Percentiles rank a stretch among this genome's conserved stretches.
These are phyloP conservation scores for Tetranychus truncatus DNA, from an alignment of 2,888 invertebrate species.

Conservation along the genomic window DNA sequence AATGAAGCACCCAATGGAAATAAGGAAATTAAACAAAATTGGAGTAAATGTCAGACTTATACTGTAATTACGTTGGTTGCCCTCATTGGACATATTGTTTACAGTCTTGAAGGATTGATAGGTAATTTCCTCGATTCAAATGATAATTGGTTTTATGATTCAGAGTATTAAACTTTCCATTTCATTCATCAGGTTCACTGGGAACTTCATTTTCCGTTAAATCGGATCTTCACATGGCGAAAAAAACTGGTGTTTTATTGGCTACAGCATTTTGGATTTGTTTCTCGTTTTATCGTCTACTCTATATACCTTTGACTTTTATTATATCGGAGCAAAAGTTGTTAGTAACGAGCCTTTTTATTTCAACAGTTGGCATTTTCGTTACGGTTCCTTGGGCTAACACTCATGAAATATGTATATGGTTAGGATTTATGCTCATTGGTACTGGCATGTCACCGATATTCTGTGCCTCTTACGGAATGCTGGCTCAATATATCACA, in stretches of 20 bases:
- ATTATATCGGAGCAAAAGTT: not conserved
- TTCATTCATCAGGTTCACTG: not conserved
- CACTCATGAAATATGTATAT: not conserved
- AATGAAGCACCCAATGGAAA: not conserved
- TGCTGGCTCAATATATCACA: not conserved
- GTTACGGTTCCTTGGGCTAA: slow-evolving; percentile 3
- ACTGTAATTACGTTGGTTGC: not conserved
- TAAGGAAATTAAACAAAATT: not conserved
- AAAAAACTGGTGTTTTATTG: not conserved
- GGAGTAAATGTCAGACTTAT: not conserved
- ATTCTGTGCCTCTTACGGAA: not conserved
- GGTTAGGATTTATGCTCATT: not conserved
- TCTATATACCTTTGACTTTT: not conserved
- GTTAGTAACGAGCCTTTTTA: not conserved
- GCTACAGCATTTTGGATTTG: not conserved
- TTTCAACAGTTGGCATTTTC: not conserved
- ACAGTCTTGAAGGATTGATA: not conserved
- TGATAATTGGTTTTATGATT: not conserved
- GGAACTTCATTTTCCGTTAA: not conserved
- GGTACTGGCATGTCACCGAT: not conserved
- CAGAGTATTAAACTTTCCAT: not conserved
- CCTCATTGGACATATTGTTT: not conserved
- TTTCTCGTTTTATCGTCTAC: not conserved
- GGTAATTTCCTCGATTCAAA: not conserved
- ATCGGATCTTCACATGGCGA: not conserved